These are phyloP conservation scores for Anas flavirostris DNA, from an alignment of 2,797 vertebrate genomes.

Conservation along the genomic window DNA sequence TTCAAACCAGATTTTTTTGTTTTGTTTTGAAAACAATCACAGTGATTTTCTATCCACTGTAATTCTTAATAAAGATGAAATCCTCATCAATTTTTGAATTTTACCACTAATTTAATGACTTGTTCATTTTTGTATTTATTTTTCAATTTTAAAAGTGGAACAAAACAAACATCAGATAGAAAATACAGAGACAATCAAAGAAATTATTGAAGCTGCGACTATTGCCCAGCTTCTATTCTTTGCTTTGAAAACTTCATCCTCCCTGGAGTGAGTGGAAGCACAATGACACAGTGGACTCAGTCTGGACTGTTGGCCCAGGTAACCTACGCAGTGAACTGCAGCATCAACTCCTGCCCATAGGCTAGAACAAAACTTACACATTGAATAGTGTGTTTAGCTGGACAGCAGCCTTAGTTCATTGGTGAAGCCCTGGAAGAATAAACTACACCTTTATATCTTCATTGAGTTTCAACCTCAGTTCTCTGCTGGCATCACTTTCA, in stretches of 20 bases:
- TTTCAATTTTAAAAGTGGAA: background rate
- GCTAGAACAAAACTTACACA: background rate
- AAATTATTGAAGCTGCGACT: background rate
- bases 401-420: background rate
- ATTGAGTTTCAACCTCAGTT: background rate
- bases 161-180: background rate
- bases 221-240: background rate
- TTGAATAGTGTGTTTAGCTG: background rate
- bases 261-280: background rate
- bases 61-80: background rate
- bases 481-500: background rate
- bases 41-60: background rate
- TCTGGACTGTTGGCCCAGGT: background rate
- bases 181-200: background rate
- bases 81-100: background rate
- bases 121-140: background rate
- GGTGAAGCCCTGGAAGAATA: background rate
- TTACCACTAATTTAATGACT: background rate
- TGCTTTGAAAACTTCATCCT: background rate
- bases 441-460: background rate
- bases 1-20: background rate
- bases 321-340: background rate
- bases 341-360: background rate
- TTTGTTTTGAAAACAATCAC: background rate
- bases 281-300: background rate